A percentile compares a stretch with the other conserved stretches of the same genome.
These are phyloP conservation scores for Pithys albifrons DNA, from an alignment of 2,113 vertebrate genomes.

Conservation along the genomic window DNA sequence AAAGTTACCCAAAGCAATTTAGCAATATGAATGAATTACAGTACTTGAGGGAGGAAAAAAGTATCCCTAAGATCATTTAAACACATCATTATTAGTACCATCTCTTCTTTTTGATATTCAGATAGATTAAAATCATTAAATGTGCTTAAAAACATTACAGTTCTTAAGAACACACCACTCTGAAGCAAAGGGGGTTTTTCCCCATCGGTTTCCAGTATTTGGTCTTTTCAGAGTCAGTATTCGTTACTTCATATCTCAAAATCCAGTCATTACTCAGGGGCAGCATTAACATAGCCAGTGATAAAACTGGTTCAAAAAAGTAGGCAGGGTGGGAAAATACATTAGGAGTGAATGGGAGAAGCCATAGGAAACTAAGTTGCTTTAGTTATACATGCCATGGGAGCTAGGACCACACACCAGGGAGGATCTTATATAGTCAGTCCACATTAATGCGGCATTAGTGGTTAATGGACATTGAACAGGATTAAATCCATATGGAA, in stretches of 20 bases:
- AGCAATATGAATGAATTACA: background rate
- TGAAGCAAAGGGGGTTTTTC: background rate
- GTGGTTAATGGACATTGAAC: background rate
- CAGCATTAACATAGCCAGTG: background rate
- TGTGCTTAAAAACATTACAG: background rate
- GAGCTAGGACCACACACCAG: conserved; percentile 27
- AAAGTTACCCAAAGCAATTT: background rate
- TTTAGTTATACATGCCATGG: conserved; percentile 13
- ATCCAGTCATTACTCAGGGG: background rate
- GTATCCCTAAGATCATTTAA: background rate
- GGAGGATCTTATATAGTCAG: conserved; percentile 22
- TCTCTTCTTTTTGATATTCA: background rate
- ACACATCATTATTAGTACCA: background rate
- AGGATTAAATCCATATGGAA: conserved; percentile 37
- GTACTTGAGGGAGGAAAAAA: background rate
- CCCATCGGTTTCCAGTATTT: conserved; percentile 7
- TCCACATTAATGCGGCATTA: conserved; percentile 30
- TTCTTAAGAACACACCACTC: background rate
- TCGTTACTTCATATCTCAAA: background rate
- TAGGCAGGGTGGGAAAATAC: conserved; percentile 23
- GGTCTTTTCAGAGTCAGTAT: background rate
- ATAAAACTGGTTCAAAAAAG: conserved; percentile 27
- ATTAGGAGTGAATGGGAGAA: conserved; percentile 43
- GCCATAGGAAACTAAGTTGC: conserved; percentile 6
- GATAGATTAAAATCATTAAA: background rate